These are phyloP conservation scores for Onychostruthus taczanowskii DNA, from an alignment of 2,113 vertebrate genomes.

Conservation along the genomic window DNA sequence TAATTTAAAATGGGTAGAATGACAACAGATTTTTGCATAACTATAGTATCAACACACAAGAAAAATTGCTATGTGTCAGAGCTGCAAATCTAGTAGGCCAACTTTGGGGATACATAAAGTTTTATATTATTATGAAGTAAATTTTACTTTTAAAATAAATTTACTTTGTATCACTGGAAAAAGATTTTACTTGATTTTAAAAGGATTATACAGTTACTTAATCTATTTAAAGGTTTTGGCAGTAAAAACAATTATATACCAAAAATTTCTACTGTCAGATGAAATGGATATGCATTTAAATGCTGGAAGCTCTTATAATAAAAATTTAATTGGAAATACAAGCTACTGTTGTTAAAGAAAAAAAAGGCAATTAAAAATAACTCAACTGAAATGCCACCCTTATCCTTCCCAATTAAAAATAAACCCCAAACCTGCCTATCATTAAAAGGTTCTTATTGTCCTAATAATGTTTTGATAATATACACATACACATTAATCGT, in stretches of 20 bases:
- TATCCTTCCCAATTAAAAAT: not conserved
- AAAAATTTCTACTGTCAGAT: not conserved
- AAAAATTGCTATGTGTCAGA: not conserved
- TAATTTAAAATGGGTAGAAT: not conserved
- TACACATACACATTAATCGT: not conserved
- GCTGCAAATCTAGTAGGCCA: not conserved
- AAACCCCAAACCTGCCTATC: accelerated
- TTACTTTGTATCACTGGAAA: not conserved
- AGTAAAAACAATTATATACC: not conserved
- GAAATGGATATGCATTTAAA: not conserved
- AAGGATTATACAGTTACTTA: not conserved
- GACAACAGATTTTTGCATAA: not conserved
- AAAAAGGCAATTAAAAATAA: not conserved
- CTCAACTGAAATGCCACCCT: not conserved
- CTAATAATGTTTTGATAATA: not conserved
- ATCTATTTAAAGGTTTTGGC: not conserved
- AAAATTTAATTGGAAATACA: not conserved
- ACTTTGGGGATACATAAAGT: not conserved
- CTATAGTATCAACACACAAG: not conserved
- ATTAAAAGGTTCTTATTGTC: not conserved
- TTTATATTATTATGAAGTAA: not conserved
- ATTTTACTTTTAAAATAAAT: not conserved
- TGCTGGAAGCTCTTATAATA: not conserved
- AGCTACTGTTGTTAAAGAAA: not conserved
- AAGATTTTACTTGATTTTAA: not conserved